Evolutionary conservation across 2,888 invertebrate species (phyloP).

Genomic region (Pristionchus maxplancki): DNA sequence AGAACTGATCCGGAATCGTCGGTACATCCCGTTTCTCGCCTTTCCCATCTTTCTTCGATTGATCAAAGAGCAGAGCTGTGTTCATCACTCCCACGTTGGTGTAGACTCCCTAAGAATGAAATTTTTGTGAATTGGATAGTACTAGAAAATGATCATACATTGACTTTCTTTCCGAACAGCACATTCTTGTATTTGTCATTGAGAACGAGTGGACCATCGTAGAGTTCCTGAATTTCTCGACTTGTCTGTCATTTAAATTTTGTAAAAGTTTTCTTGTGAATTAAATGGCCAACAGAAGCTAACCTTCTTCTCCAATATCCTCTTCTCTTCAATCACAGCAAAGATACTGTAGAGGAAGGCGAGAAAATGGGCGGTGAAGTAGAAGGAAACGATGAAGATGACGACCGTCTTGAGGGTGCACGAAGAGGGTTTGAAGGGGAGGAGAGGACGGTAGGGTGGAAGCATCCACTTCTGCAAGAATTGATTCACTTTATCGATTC

Average conservation of each 20-base stretch:
- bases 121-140: neutral
- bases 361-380: conserved; percentile 1
- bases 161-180: conserved; percentile 29
- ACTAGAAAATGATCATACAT: neutral
- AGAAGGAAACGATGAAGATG: neutral
- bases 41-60: conserved; percentile 30
- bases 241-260: neutral
- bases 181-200: conserved; percentile 46
- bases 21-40: neutral
- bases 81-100: conserved; percentile 28
- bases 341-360: conserved; percentile 40
- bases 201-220: conserved; percentile 39
- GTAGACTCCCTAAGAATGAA: conserved; percentile 21
- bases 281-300: too few species aligned
- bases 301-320: conserved; percentile 49
- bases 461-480: neutral
- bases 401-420: neutral
- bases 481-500: neutral
- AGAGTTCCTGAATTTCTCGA: conserved; percentile 41
- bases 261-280: too few species aligned
- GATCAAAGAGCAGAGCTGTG: neutral
- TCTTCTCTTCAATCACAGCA: neutral
- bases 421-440: neutral
- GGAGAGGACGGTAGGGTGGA: neutral
- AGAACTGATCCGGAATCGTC: conserved; percentile 26